Percentiles rank a stretch among this genome's conserved stretches.
Conservation (phyloP, 2,888 invertebrate species). For the Clistopyga incitator region DNA sequence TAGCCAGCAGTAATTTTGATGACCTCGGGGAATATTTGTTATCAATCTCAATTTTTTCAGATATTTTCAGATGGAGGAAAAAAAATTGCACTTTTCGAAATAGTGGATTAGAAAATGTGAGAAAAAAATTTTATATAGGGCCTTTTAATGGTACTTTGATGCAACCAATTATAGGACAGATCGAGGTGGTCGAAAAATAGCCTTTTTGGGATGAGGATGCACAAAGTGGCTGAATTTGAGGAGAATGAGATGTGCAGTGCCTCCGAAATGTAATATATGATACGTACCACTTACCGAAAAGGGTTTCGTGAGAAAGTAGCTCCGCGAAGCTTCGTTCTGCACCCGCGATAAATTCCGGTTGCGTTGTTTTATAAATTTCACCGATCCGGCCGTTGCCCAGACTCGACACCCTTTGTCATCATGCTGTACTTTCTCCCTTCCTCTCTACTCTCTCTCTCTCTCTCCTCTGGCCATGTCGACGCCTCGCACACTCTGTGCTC, state of each 20-base stretch:
- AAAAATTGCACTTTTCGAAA: too few species aligned
- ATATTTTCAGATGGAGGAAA: too few species aligned
- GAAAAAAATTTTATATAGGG: too few species aligned
- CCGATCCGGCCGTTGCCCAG: conserved; percentile 13
- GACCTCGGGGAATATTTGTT: too few species aligned
- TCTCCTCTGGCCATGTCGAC: neutral
- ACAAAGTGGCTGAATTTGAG: too few species aligned
- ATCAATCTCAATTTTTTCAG: too few species aligned
- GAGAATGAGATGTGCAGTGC: neutral
- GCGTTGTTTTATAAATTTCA: conserved; percentile 52
- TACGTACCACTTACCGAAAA: conserved; percentile 10
- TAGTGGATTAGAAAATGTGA: too few species aligned
- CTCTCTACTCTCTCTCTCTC: neutral
- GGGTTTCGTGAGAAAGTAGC: conserved; percentile 14
- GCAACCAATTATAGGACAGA: too few species aligned
- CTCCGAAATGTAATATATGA: neutral
- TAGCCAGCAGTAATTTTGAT: too few species aligned
- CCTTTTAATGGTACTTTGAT: too few species aligned
- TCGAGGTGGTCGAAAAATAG: too few species aligned
- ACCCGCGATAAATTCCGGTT: conserved; percentile 46
- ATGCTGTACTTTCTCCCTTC: neutral
- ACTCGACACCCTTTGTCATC: conserved; percentile 34
- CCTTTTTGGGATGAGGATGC: too few species aligned
- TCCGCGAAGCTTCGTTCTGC: neutral
- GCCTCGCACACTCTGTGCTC: conserved; percentile 18